These are phyloP conservation scores for Platyscapa corneri DNA, from an alignment of 1,140 invertebrate genomes.

Conservation along the genomic window DNA sequence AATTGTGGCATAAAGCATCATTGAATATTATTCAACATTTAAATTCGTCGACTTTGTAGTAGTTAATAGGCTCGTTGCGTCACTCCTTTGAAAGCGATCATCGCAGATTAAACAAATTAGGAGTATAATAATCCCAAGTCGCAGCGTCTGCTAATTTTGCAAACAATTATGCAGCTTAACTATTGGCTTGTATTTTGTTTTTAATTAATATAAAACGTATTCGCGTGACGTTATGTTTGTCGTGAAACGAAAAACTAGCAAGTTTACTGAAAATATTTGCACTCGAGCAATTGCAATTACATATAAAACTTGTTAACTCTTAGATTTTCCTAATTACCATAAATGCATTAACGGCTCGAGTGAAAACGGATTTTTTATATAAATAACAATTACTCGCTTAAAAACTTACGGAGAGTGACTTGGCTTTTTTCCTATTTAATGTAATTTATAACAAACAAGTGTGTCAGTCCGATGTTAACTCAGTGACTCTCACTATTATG, in stretches of 20 bases:
- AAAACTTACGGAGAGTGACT: no score
- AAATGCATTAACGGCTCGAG: no score
- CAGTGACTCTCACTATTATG: no score
- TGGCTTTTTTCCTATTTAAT: no score
- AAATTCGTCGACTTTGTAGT: neutral
- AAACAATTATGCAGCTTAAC: neutral
- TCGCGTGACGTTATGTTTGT: neutral
- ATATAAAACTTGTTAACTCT: neutral
- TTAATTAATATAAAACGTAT: neutral
- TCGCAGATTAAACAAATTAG: neutral
- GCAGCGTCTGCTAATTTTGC: neutral
- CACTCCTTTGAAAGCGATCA: neutral
- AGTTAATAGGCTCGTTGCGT: neutral
- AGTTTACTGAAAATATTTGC: neutral
- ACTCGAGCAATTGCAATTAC: neutral
- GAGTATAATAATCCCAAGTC: neutral
- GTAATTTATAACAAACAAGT: no score
- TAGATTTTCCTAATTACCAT: no score
- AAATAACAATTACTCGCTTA: no score
- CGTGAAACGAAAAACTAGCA: neutral
- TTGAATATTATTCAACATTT: neutral
- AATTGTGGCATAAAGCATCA: neutral
- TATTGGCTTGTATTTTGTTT: neutral
- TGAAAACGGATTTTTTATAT: no score
- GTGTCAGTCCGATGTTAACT: no score